Conservation (phyloP, 2,888 invertebrate species). For the Microchrysa polita region DNA sequence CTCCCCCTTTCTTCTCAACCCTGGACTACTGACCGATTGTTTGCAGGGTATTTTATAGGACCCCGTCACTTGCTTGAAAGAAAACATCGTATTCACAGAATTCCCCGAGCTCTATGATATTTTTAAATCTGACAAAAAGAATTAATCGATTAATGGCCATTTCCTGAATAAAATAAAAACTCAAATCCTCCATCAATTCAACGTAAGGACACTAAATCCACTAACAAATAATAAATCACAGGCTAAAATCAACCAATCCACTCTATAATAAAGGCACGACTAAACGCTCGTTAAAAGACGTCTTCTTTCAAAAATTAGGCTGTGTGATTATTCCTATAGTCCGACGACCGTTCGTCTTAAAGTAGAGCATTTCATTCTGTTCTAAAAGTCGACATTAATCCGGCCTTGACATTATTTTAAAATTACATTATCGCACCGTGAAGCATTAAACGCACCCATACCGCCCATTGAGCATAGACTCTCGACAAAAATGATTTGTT, state of each 20-base stretch:
- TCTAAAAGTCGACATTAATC: constrained; percentile 40
- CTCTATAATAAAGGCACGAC: constrained; percentile 19
- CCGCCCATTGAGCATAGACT: too few species aligned
- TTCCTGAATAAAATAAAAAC: background rate
- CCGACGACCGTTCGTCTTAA: background rate
- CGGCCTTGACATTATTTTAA: constrained; percentile 40
- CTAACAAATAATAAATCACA: constrained; percentile 15
- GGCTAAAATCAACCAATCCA: background rate
- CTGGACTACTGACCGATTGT: too few species aligned
- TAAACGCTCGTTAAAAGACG: constrained; percentile 25
- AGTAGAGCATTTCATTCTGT: background rate
- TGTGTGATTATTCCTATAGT: background rate
- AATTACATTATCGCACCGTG: constrained; percentile 33
- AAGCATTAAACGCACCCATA: constrained; percentile 12
- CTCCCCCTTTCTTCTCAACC: too few species aligned
- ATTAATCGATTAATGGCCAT: background rate
- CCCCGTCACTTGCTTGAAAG: too few species aligned
- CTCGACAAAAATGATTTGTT: constrained; percentile 10
- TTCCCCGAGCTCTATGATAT: too few species aligned
- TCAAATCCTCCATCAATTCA: background rate
- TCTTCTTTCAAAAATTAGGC: background rate
- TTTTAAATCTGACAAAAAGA: background rate
- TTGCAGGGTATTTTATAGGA: too few species aligned
- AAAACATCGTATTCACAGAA: too few species aligned
- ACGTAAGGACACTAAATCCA: background rate